Conservation (phyloP, 2,888 invertebrate genomes). For the Sesia apiformis region DNA sequence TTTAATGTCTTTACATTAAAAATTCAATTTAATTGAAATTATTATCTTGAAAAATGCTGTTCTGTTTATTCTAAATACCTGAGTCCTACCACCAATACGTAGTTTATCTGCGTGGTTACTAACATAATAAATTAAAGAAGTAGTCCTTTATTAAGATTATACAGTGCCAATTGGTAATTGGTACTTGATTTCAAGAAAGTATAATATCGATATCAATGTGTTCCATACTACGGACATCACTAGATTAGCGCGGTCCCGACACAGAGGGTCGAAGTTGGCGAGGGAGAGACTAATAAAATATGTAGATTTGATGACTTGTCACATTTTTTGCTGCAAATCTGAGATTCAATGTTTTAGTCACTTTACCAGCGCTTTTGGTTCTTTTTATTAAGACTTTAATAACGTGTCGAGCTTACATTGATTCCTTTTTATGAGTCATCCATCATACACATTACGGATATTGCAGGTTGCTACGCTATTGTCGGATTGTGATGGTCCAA, state of each 20-base stretch:
- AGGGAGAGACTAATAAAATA: slow-evolving; percentile 70
- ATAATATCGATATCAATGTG: slow-evolving; percentile 31
- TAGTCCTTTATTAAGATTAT: not conserved
- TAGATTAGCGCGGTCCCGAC: slow-evolving; percentile 39
- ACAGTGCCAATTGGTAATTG: slow-evolving; percentile 2
- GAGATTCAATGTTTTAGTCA: slow-evolving; percentile 65
- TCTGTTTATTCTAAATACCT: too few relatives aligned
- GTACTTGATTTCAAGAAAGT: not conserved
- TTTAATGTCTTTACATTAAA: too few relatives aligned
- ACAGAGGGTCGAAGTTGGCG: slow-evolving; percentile 61
- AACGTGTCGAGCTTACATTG: slow-evolving; percentile 15
- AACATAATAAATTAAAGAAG: not conserved
- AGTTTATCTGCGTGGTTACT: too few relatives aligned
- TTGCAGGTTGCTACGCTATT: not conserved
- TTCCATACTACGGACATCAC: slow-evolving; percentile 27
- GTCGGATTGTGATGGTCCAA: too few relatives aligned
- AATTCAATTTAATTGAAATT: too few relatives aligned
- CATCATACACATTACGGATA: not conserved
- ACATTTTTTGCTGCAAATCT: slow-evolving; percentile 72
- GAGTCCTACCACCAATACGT: too few relatives aligned
- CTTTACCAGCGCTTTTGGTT: slow-evolving; percentile 32
- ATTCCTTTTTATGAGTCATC: not conserved
- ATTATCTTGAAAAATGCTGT: too few relatives aligned
- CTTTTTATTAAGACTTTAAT: slow-evolving; percentile 42
- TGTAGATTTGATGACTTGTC: slow-evolving; percentile 75